A percentile compares a stretch with the other conserved stretches of the same genome.
Conservation (phyloP, 2,113 vertebrate genomes). For the Macrotis lagotis region DNA sequence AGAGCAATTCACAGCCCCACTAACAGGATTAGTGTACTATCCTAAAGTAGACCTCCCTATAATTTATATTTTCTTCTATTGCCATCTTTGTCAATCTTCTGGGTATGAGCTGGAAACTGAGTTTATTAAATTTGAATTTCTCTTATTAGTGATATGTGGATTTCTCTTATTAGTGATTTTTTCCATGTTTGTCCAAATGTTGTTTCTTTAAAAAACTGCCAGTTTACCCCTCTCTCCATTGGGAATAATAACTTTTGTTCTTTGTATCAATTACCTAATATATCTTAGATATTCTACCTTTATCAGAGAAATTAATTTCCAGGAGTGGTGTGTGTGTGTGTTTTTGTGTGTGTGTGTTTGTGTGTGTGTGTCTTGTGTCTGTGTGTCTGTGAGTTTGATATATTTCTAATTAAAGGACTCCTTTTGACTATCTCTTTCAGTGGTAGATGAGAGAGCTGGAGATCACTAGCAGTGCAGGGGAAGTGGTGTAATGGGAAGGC, state of each 20-base stretch:
- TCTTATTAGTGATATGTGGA: background rate
- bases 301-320: background rate
- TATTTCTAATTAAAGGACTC: background rate
- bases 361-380: background rate
- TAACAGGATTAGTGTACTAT: background rate
- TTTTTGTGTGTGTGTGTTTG: too few species aligned
- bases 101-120: background rate
- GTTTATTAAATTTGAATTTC: background rate
- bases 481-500: background rate
- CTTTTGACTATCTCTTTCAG: background rate
- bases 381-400: background rate
- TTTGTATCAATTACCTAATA: background rate
- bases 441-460: background rate
- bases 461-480: background rate
- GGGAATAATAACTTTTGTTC: background rate
- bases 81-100: background rate
- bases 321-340: background rate
- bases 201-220: background rate
- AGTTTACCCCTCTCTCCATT: background rate
- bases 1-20: background rate
- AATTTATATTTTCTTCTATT: background rate
- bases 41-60: background rate
- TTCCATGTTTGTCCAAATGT: background rate
- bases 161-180: background rate
- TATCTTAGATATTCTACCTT: background rate